phyloP scores from a whole-genome alignment of 2,797 vertebrate species.

The Bradypus variegatus region DNA sequence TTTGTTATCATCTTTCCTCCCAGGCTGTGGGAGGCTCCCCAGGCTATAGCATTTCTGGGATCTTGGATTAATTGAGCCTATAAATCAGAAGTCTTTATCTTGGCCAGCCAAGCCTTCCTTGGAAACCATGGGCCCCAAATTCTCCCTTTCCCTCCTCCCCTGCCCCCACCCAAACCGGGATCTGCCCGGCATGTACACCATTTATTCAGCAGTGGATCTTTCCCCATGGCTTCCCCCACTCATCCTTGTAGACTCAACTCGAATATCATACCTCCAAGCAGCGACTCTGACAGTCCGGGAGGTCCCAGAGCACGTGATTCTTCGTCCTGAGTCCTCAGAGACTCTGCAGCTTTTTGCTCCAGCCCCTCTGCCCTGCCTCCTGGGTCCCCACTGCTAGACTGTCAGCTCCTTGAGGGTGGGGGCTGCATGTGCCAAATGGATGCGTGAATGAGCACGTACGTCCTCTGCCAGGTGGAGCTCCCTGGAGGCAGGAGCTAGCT shows the following conservation, averaged over 20 bases:
- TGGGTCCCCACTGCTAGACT: too few species aligned
- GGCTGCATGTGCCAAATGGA: not conserved
- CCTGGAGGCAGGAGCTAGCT: rapidly evolving
- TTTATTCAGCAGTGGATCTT: not conserved
- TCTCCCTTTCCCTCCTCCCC: not conserved
- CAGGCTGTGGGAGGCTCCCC: not conserved
- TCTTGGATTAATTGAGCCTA: not conserved
- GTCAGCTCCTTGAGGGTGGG: not conserved
- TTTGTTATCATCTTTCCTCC: not conserved
- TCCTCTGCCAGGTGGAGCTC: not conserved
- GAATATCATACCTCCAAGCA: not conserved
- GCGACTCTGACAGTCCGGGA: not conserved
- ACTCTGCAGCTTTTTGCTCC: not conserved
- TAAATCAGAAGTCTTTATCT: not conserved
- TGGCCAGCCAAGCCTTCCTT: not conserved
- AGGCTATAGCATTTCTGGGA: not conserved
- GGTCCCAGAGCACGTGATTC: not conserved
- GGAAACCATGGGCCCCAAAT: not conserved
- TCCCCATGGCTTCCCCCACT: not conserved
- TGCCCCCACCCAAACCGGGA: too few species aligned
- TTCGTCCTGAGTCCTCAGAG: not conserved
- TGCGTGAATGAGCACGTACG: rapidly evolving
- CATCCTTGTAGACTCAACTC: not conserved
- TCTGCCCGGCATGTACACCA: not conserved
- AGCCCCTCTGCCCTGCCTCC: not conserved